Evolutionary conservation across 2,113 vertebrate species (phyloP).

Genomic region (Oreotrochilus melanogaster): DNA sequence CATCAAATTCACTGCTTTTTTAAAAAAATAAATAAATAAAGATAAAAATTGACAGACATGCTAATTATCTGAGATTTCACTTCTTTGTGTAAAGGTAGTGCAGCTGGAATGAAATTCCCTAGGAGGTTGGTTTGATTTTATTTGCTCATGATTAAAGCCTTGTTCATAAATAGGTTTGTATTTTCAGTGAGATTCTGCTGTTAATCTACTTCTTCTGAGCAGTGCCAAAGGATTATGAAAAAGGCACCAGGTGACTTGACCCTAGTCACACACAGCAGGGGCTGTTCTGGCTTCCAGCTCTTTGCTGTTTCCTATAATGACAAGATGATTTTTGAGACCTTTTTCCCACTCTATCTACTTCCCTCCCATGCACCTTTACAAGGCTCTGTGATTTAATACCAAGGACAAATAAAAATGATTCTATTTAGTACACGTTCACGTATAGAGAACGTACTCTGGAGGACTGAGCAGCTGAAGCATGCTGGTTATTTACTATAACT

Average conservation of each 20-base stretch:
- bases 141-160: neutral
- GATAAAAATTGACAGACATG: neutral
- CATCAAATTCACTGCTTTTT: neutral
- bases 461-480: neutral
- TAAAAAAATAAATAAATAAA: neutral
- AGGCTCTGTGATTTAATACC: neutral
- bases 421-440: neutral
- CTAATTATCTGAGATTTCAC: neutral
- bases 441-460: neutral
- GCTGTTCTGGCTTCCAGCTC: neutral
- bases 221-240: neutral
- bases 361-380: neutral
- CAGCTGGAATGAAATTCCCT: neutral
- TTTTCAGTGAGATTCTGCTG: neutral
- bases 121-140: neutral
- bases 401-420: constrained; percentile 1
- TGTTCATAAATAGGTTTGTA: neutral
- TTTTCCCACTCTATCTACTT: neutral
- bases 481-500: neutral
- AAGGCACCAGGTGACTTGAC: neutral
- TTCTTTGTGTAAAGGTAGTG: neutral
- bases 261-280: neutral
- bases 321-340: neutral
- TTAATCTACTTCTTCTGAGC: neutral
- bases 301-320: neutral